phyloP scores from a whole-genome alignment of 2,797 vertebrate species.

The Xyrichtys novacula region DNA sequence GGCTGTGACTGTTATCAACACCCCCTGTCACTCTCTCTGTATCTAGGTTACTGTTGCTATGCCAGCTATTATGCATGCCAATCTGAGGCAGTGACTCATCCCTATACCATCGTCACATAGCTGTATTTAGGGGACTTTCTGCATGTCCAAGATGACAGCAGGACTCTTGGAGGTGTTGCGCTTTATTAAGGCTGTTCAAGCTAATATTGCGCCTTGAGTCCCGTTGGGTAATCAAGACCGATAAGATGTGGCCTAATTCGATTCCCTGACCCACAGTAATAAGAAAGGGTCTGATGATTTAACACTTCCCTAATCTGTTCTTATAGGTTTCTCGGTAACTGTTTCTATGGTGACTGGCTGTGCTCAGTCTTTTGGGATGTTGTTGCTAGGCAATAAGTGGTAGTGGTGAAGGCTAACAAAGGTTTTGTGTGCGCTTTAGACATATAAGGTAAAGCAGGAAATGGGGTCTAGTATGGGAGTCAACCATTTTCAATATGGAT shows the following conservation, averaged over 20 bases:
- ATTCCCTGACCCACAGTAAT: constrained; percentile 61
- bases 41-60: constrained; percentile 72
- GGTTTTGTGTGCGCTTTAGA: constrained; percentile 8
- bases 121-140: constrained; percentile 27
- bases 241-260: constrained; percentile 59
- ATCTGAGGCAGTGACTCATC: constrained; percentile 70
- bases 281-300: constrained; percentile 50
- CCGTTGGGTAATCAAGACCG: constrained; percentile 26
- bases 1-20: constrained; percentile 59
- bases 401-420: constrained; percentile 23
- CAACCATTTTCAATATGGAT: constrained; percentile 16
- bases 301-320: constrained; percentile 59
- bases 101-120: constrained; percentile 34
- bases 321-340: constrained; percentile 71
- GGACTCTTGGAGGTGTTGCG: not conserved
- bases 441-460: not conserved
- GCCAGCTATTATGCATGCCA: constrained; percentile 68
- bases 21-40: constrained; percentile 58
- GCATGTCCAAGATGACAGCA: constrained; percentile 17
- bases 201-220: constrained; percentile 16
- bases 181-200: constrained; percentile 9
- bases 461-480: not conserved
- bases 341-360: constrained; percentile 72
- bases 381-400: constrained; percentile 68
- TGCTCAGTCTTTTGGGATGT: constrained; percentile 64